These are phyloP conservation scores for Anastrepha obliqua DNA, from an alignment of 1,140 invertebrate genomes.

Conservation along the genomic window DNA sequence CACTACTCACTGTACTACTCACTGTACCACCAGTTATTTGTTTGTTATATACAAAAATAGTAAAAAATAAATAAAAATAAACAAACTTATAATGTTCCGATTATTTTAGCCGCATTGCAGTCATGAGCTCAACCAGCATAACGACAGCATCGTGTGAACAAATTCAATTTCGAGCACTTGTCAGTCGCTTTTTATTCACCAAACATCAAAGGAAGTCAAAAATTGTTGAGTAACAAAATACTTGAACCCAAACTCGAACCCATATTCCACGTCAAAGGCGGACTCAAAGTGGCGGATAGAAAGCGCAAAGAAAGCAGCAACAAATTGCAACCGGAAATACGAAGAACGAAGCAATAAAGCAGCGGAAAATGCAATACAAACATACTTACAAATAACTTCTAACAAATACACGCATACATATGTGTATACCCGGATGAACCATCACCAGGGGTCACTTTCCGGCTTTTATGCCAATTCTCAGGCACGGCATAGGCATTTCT, in stretches of 20 bases:
- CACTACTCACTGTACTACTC: too few relatives aligned
- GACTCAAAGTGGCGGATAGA: background rate
- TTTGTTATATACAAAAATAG: too few relatives aligned
- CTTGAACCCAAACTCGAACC: background rate
- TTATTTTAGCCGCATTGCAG: background rate
- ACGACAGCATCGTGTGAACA: background rate
- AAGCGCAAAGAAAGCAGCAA: background rate
- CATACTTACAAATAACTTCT: background rate
- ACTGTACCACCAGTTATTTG: too few relatives aligned
- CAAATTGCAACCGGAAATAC: constrained; percentile 27
- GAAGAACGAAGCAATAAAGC: constrained; percentile 26
- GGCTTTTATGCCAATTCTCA: background rate
- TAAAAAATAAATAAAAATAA: too few relatives aligned
- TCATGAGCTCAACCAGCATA: background rate
- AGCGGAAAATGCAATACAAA: constrained; percentile 23
- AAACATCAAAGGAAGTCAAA: constrained; percentile 46
- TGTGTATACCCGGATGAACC: background rate
- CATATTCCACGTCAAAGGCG: background rate
- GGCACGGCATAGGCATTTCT: background rate
- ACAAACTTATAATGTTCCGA: background rate
- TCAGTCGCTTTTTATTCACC: constrained; percentile 12
- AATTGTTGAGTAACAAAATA: constrained; percentile 35
- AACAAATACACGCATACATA: background rate
- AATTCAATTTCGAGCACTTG: constrained; percentile 33
- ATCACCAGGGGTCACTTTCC: background rate